Evolutionary conservation across 2,888 invertebrate species (phyloP).

Genomic region (Agrilus cyanescens): DNA sequence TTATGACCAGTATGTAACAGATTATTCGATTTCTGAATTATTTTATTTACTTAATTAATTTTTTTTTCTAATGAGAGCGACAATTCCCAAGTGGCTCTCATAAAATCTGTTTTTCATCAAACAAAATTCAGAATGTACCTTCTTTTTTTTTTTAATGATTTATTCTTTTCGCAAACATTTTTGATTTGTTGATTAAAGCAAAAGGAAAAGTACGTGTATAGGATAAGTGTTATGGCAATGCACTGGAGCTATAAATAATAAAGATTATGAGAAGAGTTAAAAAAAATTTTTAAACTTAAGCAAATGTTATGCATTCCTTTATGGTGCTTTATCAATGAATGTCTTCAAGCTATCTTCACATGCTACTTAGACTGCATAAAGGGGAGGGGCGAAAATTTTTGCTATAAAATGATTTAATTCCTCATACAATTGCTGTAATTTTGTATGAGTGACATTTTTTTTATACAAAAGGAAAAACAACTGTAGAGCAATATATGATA

Average conservation of each 20-base stretch:
- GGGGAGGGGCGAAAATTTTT: conserved; percentile 36
- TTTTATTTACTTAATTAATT: conserved; percentile 11
- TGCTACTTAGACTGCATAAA: conserved; percentile 36
- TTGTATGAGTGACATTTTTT: conserved; percentile 36
- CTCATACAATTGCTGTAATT: conserved; percentile 31
- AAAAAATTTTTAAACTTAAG: too few species aligned
- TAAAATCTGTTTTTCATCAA: conserved; percentile 5
- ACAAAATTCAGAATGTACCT: too few species aligned
- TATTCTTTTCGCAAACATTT: too few species aligned
- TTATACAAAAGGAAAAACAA: conserved; percentile 12
- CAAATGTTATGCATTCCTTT: conserved; percentile 7
- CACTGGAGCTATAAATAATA: too few species aligned
- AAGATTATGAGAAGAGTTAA: too few species aligned
- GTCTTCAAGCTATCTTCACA: conserved; percentile 39
- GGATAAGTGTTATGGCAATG: too few species aligned
- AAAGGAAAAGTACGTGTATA: neutral
- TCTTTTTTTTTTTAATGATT: too few species aligned
- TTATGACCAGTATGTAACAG: conserved; percentile 1
- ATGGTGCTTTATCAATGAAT: conserved; percentile 38
- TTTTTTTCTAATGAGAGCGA: conserved; percentile 16
- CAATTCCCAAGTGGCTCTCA: conserved; percentile 23
- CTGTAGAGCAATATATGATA: conserved; percentile 6
- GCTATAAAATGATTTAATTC: conserved; percentile 33
- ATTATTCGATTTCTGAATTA: neutral
- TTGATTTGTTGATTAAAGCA: conserved; percentile 4